Evolutionary conservation across 1,140 invertebrate species (phyloP).

Genomic region (Lepeophtheirus salmonis): DNA sequence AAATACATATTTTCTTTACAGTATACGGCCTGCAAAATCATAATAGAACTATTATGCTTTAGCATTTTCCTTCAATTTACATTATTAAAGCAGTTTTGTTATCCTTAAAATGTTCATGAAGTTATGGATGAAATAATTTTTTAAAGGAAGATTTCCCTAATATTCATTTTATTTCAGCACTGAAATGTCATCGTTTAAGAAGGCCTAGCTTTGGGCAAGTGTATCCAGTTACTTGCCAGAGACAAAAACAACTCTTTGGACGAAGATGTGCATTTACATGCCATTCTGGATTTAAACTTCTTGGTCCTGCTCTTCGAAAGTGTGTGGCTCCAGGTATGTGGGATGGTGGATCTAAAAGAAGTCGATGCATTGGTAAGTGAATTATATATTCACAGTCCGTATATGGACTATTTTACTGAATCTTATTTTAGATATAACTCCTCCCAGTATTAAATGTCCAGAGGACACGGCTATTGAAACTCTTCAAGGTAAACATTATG

Average conservation of each 20-base stretch:
- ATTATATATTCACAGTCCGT: too few species aligned
- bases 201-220: slow-evolving; percentile 32
- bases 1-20: too few species aligned
- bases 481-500: slow-evolving; percentile 33
- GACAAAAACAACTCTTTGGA: slow-evolving; percentile 32
- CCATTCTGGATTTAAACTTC: slow-evolving; percentile 34
- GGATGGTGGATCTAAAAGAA: slow-evolving; percentile 29
- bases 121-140: slow-evolving; percentile 7
- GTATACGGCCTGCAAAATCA: too few species aligned
- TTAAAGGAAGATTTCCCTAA: slow-evolving; percentile 2
- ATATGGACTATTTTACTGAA: too few species aligned
- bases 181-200: slow-evolving; percentile 35
- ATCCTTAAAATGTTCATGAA: too few species aligned
- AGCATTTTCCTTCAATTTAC: too few species aligned
- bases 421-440: slow-evolving; percentile 28
- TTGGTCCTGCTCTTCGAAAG: slow-evolving; percentile 30
- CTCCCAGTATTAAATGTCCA: slow-evolving; percentile 32
- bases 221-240: slow-evolving; percentile 31
- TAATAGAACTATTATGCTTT: too few species aligned
- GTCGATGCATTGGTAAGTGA: slow-evolving; percentile 32
- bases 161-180: slow-evolving; percentile 32
- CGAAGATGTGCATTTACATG: slow-evolving; percentile 37
- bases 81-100: too few species aligned
- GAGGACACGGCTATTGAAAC: slow-evolving; percentile 27
- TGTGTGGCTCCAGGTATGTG: slow-evolving; percentile 34